Conservation (phyloP, 1,140 invertebrate genomes). For the Drosophila parvula region DNA sequence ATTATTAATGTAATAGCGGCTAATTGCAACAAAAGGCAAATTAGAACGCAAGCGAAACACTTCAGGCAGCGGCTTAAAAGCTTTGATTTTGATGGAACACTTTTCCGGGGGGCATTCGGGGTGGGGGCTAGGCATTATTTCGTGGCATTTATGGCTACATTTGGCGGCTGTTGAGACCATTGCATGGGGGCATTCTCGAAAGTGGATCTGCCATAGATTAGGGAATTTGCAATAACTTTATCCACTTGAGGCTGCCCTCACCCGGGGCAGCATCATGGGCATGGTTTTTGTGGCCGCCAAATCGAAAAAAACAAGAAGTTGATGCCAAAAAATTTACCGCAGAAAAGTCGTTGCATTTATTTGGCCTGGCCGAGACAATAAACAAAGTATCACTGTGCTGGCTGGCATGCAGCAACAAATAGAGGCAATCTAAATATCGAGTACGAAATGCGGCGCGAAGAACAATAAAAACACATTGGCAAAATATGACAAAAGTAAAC, state of each 20-base stretch:
- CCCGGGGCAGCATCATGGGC: conserved; percentile 64
- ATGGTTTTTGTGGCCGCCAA: conserved; percentile 51
- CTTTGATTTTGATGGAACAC: conserved; percentile 79
- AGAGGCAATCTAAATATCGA: conserved; percentile 49
- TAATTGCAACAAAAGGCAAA: conserved; percentile 74
- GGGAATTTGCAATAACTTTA: conserved; percentile 46
- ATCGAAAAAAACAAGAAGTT: conserved; percentile 14
- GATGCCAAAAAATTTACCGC: conserved; percentile 68
- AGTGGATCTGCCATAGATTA: conserved; percentile 50
- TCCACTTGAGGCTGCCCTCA: conserved; percentile 60
- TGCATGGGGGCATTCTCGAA: conserved; percentile 52
- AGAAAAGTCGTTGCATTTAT: conserved; percentile 70
- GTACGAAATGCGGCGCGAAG: conserved; percentile 29
- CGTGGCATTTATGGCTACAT: conserved; percentile 61
- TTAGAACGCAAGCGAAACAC: conserved; percentile 69
- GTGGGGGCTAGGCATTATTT: conserved; percentile 3
- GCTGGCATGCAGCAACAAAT: conserved; percentile 73
- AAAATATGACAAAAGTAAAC: conserved; percentile 79
- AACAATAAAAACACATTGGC: conserved; percentile 68
- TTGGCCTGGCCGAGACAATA: conserved; percentile 74
- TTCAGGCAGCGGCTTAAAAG: conserved; percentile 76
- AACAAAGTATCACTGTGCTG: conserved; percentile 75
- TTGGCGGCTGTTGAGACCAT: conserved; percentile 63
- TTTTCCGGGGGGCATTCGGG: no score
- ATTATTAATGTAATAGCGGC: conserved; percentile 81